Base-by-base conservation (phyloP, 2,113 vertebrate genomes). In the Egretta garzetta region DNA sequence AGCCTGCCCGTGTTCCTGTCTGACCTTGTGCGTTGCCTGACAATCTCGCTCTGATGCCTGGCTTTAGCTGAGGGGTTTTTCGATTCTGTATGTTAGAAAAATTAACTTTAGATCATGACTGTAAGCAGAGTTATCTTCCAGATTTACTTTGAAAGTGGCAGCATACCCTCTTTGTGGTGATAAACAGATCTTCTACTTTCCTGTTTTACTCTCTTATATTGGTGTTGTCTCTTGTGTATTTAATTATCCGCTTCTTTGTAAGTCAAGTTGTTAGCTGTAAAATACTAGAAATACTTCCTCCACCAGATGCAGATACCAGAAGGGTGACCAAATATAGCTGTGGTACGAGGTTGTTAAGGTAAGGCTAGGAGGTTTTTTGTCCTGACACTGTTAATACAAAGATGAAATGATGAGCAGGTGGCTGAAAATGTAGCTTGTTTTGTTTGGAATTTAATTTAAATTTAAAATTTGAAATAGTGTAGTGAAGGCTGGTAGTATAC, bases 1-100 rank as follows among this genome's bases (percentile, higher is more conserved):
- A 27, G 37, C 45, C 66, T 86, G 81, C 32, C 63, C 1, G 3
- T 7, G 1, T 17, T 75, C 62, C 77, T 41, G 5, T 14, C 33
- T 52, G 41, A 4, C 33, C 56, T 33, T 33, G 12, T 6, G 1
- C 12, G 1, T 19, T 1, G 11, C 30, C 1, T 1, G 28, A 24
- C 55, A 14, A 1, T 73, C 49, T 59, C 10, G 1, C 43, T 39
- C 9, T 27, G 15, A 35, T 33, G 8, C 41, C 52, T 74, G 39
- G 8, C 41, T 4, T 37, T 53, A 43, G 8, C 74, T 26, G 32
- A 30, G 60, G 32, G 60, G 28, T 75, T 28, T 17, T 56, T 33
- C 3, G 1, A 1, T 62, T 64, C 19, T 62, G 4, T 49, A 6
- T 8, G 13, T 10, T 81, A 26, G n/a, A 60, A 60, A 70, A 68